Evolutionary conservation across 2,113 vertebrate species (phyloP), one percentile per base, ranked within the genome.

Genomic region (Psophia crepitans): DNA sequence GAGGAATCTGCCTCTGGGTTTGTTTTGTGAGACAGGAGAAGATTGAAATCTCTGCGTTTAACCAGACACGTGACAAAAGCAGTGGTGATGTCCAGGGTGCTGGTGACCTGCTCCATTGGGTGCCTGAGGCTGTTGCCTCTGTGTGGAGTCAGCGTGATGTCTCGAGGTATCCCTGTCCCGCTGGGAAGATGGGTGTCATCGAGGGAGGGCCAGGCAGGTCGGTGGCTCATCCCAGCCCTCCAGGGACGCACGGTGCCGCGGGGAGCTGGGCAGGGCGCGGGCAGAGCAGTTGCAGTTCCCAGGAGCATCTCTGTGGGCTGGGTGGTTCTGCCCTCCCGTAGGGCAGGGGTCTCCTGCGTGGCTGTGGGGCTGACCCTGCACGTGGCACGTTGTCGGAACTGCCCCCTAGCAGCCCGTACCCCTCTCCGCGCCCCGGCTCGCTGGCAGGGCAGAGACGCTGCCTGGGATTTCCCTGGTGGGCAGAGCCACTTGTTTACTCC

Each of bases 401-500:
- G 68, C n/a, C 9, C 4, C 27, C 33, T 32, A 64, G 41, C 73
- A 77, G 21, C 44, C 43, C 0, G 0, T 46, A n/a, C 21, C 30
- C 60, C 57, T 14, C 21, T n/a, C n/a, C n/a, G 41, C 82, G 46
- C 49, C 63, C 41, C 7, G 0, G n/a, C 33, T 74, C 1, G 0
- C 35, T 60, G 76, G 44, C 33, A 82, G 53, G 61, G 66, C 73
- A 86, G 41, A 35, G 58, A 44, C 8, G 4, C 33, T 3, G 13
- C 30, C 19, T 30, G 91, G 82, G 46, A 66, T 87, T 89, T n/a
- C 60, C 87, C 6, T 0, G 11, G 2, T 41, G 30, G 77, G 69
- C 64, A 95, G 70, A 53, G 69, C 69, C 8, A 0, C 80, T 94
- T 95, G 94, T 96, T 96, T 96, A 92, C 17, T 2, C 33, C 39